Base-by-base conservation (phyloP, 2,888 invertebrate species). In the Eupithecia tripunctaria region DNA sequence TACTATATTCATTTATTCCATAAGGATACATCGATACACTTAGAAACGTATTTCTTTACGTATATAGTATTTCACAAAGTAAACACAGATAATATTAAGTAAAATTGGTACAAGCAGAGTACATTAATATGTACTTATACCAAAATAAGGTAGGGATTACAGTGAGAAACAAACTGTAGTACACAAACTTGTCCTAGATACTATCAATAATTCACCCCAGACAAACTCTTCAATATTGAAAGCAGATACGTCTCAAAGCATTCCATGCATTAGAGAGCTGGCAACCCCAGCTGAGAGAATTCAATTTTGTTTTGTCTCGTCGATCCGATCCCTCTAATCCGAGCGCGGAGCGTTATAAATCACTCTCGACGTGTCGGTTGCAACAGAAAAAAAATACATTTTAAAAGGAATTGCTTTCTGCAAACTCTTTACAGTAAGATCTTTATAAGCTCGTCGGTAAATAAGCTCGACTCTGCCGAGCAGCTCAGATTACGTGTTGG, bases 331-430 rank as follows among this genome's bases (percentile, higher is more conserved):
- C 47, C 51, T 56, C 32, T 71, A 71, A 74, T 74, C 71, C 74
- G 71, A 60, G 64, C 60, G 71, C 65, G 68, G 71, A 51, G 64
- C 51, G 74, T 38, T 70, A 72, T 75, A 75, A 75, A 75, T 75
- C 75, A 75, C 75, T 47, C 66, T 29, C 62, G 68, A 70, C 56
- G 69, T 47, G 72, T 74, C 74, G 71, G 71, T 66, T 62, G 69
- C 62, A 65, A 67, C 21, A 36, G 41, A 64, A 67, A 71, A n/a
- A 41, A 67, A 74, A 71, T 69, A 71, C 25, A 63, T 70, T 56
- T 67, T 25, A 59, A 67, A 47, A 43, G 62, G 56, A 56, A 60
- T 60, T 60, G 60, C 60, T 60, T 60, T 60, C 60, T 29, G 60
- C 60, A 60, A 60, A 60, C 60, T 60, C 60, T 60, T 60, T 60